Conservation (phyloP, 2,113 vertebrate genomes). For the Emydura subglobosa region DNA sequence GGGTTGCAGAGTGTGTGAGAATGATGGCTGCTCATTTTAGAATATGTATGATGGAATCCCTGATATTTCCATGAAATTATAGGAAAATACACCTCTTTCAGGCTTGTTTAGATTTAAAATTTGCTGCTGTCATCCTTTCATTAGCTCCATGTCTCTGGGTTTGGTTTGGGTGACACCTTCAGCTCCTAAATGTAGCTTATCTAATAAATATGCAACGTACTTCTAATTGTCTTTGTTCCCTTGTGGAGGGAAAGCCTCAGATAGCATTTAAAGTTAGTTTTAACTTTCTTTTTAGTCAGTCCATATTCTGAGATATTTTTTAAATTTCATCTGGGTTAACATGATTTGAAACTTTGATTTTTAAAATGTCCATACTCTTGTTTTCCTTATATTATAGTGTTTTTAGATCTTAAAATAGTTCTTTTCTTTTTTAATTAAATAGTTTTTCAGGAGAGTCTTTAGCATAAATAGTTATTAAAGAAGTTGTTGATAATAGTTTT, state of each 20-base stretch:
- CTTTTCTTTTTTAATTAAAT: background rate
- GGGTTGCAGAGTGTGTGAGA: background rate
- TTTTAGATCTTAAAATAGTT: background rate
- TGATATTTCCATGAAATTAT: background rate
- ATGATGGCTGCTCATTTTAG: background rate
- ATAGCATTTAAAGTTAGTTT: background rate
- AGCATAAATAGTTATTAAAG: background rate
- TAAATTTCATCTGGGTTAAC: background rate
- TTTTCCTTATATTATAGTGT: background rate
- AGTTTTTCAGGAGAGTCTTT: background rate
- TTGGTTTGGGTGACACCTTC: background rate
- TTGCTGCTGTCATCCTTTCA: background rate
- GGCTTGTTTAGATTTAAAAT: background rate
- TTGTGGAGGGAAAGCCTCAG: background rate
- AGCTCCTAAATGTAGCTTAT: background rate
- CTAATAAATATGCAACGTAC: background rate
- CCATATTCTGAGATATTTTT: background rate
- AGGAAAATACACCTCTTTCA: background rate
- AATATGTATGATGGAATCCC: background rate
- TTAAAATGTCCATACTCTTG: background rate
- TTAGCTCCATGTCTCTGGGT: background rate
- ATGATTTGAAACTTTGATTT: background rate
- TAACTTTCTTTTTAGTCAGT: background rate
- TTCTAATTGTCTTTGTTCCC: background rate
- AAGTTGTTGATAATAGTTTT: background rate